A percentile compares a stretch with the other conserved stretches of the same genome.
Conservation (phyloP, 2,113 vertebrate genomes). For the Cololabis saira region DNA sequence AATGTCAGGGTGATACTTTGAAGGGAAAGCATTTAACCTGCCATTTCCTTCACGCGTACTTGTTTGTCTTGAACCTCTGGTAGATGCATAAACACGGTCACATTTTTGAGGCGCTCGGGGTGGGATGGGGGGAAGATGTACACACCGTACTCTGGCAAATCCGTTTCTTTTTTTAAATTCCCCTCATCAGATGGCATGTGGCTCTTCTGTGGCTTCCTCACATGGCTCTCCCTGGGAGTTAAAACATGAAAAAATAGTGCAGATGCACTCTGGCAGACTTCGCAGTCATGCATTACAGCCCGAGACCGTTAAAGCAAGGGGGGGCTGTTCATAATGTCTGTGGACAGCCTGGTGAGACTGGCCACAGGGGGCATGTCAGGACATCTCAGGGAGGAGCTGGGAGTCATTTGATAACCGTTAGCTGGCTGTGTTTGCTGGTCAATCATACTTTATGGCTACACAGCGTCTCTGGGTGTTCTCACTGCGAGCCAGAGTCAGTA, state of each 20-base stretch:
- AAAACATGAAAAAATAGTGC: too few species aligned
- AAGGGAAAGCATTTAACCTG: constrained; percentile 7
- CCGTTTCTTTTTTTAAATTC: neutral
- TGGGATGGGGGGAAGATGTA: constrained; percentile 1
- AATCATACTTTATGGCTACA: constrained; percentile 52
- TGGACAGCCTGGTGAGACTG: constrained; percentile 28
- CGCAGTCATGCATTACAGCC: constrained; percentile 22
- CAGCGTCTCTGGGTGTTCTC: constrained; percentile 34
- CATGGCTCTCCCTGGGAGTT: too few species aligned
- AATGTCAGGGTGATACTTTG: constrained; percentile 4
- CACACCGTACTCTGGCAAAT: neutral
- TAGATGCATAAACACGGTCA: neutral
- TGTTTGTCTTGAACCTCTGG: constrained; percentile 25
- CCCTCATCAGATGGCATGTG: too few species aligned
- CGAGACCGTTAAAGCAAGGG: constrained; percentile 36
- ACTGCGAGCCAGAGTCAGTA: constrained; percentile 32
- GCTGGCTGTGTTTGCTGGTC: constrained; percentile 31
- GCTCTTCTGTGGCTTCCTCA: too few species aligned
- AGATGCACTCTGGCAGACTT: neutral
- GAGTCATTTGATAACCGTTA: constrained; percentile 39
- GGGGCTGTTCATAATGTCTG: constrained; percentile 51
- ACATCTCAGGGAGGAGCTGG: constrained; percentile 20
- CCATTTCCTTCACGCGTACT: constrained; percentile 6
- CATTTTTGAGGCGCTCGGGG: constrained; percentile 10
- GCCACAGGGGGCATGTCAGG: constrained; percentile 44